Evolutionary conservation across 2,113 vertebrate genomes (phyloP).

Genomic region (Anolis carolinensis): DNA sequence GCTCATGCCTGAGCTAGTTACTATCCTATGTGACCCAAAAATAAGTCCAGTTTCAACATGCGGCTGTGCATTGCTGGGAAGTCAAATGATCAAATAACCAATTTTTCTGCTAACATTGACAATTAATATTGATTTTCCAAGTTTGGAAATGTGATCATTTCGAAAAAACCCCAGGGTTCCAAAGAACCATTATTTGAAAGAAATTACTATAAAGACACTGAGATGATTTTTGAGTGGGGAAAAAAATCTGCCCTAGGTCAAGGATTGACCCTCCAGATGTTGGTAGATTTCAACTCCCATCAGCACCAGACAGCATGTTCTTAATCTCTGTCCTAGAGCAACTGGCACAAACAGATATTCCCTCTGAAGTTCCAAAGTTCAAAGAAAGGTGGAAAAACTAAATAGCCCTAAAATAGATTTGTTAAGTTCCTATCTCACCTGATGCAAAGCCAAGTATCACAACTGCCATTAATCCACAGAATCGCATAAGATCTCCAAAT

Average conservation of each 20-base stretch:
- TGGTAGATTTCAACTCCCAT: neutral
- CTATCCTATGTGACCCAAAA: neutral
- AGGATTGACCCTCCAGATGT: neutral
- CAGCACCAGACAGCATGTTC: neutral
- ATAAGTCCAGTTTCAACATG: neutral
- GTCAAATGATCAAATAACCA: neutral
- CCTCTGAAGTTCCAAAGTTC: neutral
- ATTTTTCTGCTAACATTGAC: neutral
- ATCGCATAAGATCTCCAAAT: constrained; percentile 93
- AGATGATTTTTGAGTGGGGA: neutral
- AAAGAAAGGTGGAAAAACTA: neutral
- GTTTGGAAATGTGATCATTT: neutral
- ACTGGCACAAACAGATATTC: neutral
- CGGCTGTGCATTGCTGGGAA: neutral
- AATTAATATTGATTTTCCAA: neutral
- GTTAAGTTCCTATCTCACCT: constrained; percentile 74
- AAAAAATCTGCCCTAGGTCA: too few species aligned
- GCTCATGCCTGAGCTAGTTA: too few species aligned
- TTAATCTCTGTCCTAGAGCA: neutral
- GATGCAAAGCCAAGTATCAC: constrained; percentile 92
- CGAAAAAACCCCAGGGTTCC: neutral
- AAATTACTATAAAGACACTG: neutral
- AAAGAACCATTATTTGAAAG: neutral
- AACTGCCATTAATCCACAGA: constrained; percentile 93
- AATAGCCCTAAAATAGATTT: neutral